Evolutionary conservation across 2,113 vertebrate species (phyloP).

Genomic region (Sprattus sprattus): DNA sequence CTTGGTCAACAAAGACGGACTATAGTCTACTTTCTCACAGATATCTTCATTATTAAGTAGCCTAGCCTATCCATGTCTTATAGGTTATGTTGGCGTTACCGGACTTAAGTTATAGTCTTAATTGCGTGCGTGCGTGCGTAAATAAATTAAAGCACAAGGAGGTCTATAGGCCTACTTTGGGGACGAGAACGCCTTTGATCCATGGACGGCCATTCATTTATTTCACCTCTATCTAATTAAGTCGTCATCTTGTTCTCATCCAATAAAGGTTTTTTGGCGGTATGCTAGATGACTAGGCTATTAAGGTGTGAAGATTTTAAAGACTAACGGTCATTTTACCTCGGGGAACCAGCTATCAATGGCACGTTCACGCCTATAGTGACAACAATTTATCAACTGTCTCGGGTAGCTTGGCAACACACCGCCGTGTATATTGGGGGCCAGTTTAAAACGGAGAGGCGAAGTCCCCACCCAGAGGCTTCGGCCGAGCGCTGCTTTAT

Average conservation of each 20-base stretch:
- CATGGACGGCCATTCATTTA: no score
- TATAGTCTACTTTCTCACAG: background rate
- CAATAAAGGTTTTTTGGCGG: background rate
- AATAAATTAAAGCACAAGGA: no score
- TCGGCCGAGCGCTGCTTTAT: conserved; percentile 31
- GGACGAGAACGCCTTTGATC: no score
- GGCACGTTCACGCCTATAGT: background rate
- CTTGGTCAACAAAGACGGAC: background rate
- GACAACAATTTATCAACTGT: conserved; percentile 23
- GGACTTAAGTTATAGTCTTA: background rate
- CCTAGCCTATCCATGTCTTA: no score
- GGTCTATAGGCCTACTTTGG: no score
- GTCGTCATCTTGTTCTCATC: background rate
- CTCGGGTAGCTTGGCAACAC: conserved; percentile 19
- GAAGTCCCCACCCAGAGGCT: conserved; percentile 18
- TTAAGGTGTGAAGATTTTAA: background rate
- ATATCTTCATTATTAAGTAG: background rate
- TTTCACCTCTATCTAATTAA: no score
- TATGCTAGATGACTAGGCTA: background rate
- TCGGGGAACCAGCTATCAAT: background rate
- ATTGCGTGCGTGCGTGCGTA: background rate
- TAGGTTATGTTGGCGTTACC: no score
- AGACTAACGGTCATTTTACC: conserved; percentile 21
- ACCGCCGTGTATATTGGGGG: background rate
- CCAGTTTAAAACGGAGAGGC: conserved; percentile 16